Conservation (phyloP, 2,797 vertebrate species). For the Adelosebastes latens region DNA sequence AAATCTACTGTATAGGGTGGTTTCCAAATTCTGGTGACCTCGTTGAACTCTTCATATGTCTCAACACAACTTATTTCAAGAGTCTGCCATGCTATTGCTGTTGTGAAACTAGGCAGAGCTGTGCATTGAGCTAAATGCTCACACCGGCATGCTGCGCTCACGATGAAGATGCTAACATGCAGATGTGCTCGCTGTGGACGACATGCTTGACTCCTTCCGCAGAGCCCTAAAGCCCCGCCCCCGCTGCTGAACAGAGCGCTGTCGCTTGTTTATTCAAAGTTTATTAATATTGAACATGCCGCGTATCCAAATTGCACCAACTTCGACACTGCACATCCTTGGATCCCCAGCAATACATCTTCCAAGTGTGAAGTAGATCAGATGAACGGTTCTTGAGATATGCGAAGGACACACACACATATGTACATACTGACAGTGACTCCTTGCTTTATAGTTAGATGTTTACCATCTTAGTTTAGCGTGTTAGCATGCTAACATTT, state of each 20-base stretch:
- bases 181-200: too few species aligned
- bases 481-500: background rate
- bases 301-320: too few species aligned
- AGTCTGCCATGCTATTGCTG: background rate
- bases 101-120: background rate
- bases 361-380: too few species aligned
- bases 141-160: too few species aligned
- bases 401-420: too few species aligned
- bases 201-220: too few species aligned
- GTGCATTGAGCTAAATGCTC: background rate
- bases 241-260: background rate
- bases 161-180: background rate
- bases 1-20: background rate
- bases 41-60: background rate
- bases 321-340: background rate
- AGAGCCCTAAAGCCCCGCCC: too few species aligned
- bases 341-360: background rate
- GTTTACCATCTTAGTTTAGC: background rate
- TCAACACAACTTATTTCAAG: background rate
- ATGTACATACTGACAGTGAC: too few species aligned
- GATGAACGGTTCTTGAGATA: too few species aligned
- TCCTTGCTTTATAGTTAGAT: background rate
- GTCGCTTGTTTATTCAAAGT: too few species aligned
- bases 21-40: background rate
- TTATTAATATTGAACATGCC: too few species aligned